phyloP scores from a whole-genome alignment of 2,888 invertebrate species.

The Pandemis cinnamomeana region DNA sequence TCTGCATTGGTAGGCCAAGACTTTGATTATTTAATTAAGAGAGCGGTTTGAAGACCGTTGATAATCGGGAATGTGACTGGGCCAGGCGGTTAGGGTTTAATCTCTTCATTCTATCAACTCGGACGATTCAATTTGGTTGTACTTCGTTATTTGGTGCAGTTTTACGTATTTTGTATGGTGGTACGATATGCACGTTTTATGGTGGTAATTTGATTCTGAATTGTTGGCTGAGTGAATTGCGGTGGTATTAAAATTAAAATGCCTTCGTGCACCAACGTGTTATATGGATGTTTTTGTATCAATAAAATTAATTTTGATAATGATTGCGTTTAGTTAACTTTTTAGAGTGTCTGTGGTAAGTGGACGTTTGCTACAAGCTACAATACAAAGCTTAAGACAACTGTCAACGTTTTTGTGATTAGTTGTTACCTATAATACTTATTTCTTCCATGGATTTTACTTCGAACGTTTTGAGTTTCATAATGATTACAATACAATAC shows the following conservation, averaged over 20 bases:
- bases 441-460: too few relatives aligned
- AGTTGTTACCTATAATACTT: too few relatives aligned
- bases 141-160: conserved; percentile 40
- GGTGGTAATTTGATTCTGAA: conserved; percentile 26
- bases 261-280: neutral
- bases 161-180: conserved; percentile 40
- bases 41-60: conserved; percentile 64
- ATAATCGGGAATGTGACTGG: conserved; percentile 78
- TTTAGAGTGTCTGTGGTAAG: too few relatives aligned
- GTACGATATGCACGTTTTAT: conserved; percentile 36
- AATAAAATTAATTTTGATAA: too few relatives aligned
- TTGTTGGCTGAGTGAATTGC: conserved; percentile 9
- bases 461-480: too few relatives aligned
- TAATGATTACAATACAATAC: too few relatives aligned
- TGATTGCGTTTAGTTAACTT: too few relatives aligned
- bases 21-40: conserved; percentile 75
- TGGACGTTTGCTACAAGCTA: too few relatives aligned
- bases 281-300: too few relatives aligned
- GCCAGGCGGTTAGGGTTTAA: conserved; percentile 58
- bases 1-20: conserved; percentile 42
- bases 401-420: too few relatives aligned
- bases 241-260: neutral
- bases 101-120: conserved; percentile 63
- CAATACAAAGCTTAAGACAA: too few relatives aligned
- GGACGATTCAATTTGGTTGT: conserved; percentile 36